Conservation (phyloP, 2,797 vertebrate genomes). For the Alectoris magna region DNA sequence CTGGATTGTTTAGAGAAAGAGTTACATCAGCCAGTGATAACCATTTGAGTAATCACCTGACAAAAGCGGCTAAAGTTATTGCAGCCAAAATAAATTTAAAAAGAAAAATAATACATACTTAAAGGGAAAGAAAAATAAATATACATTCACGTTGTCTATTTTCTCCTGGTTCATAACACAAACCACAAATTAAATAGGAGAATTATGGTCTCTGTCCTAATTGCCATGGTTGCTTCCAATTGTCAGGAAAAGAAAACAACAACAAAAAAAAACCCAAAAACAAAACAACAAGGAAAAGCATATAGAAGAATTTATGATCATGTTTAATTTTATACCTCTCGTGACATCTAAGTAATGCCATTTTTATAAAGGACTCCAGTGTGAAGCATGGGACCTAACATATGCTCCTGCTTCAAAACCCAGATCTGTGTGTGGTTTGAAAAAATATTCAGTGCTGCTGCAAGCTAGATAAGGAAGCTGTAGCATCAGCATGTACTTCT, state of each 20-base stretch:
- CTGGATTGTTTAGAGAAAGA: slow-evolving; percentile 1
- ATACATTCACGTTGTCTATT: background rate
- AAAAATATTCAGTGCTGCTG: background rate
- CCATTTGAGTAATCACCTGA: background rate
- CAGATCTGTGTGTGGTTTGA: background rate
- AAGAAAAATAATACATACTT: background rate
- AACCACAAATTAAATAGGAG: background rate
- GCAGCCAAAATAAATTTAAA: background rate
- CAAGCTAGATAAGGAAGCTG: background rate
- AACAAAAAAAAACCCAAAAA: no score
- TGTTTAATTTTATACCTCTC: background rate
- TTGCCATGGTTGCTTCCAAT: background rate
- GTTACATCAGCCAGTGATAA: background rate
- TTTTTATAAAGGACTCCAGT: background rate
- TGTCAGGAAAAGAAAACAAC: background rate
- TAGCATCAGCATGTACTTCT: background rate
- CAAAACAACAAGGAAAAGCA: background rate
- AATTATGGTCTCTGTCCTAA: background rate
- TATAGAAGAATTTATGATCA: background rate
- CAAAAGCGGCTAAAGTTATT: background rate
- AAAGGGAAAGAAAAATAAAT: background rate
- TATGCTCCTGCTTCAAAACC: background rate
- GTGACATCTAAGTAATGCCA: background rate
- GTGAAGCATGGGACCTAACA: background rate
- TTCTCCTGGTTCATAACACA: background rate